Evolutionary conservation across 2,113 vertebrate genomes (phyloP), one percentile per base, ranked within the genome.

Genomic region (Nerophis ophidion): DNA sequence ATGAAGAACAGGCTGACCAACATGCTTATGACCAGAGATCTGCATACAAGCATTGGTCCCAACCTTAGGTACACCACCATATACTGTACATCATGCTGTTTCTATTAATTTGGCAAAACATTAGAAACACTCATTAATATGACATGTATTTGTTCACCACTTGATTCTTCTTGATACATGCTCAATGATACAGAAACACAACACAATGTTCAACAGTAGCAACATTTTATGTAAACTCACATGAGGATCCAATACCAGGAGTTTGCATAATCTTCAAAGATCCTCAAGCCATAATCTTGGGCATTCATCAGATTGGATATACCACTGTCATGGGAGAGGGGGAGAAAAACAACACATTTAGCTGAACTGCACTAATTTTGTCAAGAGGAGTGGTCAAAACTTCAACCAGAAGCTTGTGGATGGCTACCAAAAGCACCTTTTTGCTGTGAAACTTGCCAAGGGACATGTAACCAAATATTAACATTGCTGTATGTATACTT

Each of bases 201-300:
- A 40, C 38, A 40, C 3, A 34, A 14, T 13, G 26, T 14, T 52
- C 10, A 40, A 33, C 5, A 58, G 16, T 6, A 57, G 42, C 13
- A 4, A 33, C 26, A 48, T 52, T 6, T 11, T 12, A 44, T 2
- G 53, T 42, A 7, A 42, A 56, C 96, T 94, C 92, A 99, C 96
- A 93, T 86, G 73, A 99, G 86, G 75, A 99, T 99, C 96, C 94
- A 98, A 71, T 91, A 88, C 96, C 96, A 99, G 57, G 93, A 94
- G 65, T 88, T 93, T 63, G 92, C 89, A 73, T 94, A 97, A 81
- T 99, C 96, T 86, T 99, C 95, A 87, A 96, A 94, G 76, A 96
- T 91, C 88, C 93, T 97, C 66, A 91, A 70, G 72, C 92, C 91
- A 65, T 97, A 56, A 75, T 94, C 87, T 86, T 91, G 94, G 80